Evolutionary conservation across 2,888 invertebrate genomes (phyloP).

Genomic region (Salticus scenicus): DNA sequence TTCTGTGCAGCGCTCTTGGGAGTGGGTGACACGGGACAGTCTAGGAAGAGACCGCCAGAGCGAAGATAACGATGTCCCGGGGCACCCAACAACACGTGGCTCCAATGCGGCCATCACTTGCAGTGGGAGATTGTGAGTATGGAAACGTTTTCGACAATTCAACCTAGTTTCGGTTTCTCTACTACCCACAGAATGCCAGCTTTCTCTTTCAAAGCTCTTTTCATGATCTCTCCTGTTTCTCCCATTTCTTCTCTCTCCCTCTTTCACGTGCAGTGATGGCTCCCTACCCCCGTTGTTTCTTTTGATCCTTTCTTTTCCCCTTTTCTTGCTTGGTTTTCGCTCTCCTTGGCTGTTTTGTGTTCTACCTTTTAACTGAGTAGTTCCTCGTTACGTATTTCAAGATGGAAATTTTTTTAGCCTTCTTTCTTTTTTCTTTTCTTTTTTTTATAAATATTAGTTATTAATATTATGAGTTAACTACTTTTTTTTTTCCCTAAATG

Average conservation of each 20-base stretch:
- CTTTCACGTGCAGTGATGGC: neutral
- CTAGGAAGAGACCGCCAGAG: slow-evolving; percentile 14
- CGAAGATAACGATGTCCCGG: slow-evolving; percentile 28
- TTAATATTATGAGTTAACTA: no score
- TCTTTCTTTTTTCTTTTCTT: neutral
- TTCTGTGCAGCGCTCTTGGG: slow-evolving; percentile 42
- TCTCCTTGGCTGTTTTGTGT: neutral
- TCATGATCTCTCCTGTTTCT: no score
- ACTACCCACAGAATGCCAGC: neutral
- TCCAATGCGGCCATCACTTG: no score
- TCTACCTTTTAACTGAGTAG: neutral
- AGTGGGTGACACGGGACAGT: slow-evolving; percentile 43
- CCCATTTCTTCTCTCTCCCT: neutral
- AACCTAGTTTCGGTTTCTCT: neutral
- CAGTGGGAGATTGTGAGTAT: neutral
- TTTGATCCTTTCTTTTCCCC: neutral
- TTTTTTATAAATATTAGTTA: no score
- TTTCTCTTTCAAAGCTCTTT: neutral
- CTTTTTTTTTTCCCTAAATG: no score
- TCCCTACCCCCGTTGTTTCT: neutral
- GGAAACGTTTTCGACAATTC: neutral
- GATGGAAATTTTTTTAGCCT: no score
- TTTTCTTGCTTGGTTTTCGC: neutral
- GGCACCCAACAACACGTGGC: slow-evolving; percentile 15
- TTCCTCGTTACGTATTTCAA: neutral